These are phyloP conservation scores for Gymnosoma rotundatum DNA, from an alignment of 2,888 invertebrate species.

Conservation along the genomic window DNA sequence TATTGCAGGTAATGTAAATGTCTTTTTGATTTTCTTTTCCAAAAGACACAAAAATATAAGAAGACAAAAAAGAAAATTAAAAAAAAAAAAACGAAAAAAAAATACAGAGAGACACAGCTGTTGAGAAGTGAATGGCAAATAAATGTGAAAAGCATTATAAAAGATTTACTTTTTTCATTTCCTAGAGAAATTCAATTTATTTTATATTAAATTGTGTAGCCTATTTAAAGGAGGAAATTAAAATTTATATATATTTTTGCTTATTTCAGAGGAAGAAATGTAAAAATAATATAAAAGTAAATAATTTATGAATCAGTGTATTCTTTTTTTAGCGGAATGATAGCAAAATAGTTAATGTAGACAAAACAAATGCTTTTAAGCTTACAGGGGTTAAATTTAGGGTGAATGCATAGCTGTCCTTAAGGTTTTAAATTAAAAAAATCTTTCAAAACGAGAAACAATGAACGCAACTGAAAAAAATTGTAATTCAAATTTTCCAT, in stretches of 20 bases:
- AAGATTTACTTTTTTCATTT: slow-evolving; percentile 6
- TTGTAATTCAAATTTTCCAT: too few species aligned
- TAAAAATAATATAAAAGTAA: slow-evolving; percentile 15
- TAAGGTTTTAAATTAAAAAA: too few species aligned
- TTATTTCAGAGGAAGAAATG: slow-evolving; percentile 23
- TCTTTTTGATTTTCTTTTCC: slow-evolving; percentile 1
- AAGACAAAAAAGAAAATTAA: background rate
- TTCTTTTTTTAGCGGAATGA: too few species aligned
- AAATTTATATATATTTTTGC: slow-evolving; percentile 34
- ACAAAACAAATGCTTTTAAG: background rate
- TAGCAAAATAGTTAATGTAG: background rate
- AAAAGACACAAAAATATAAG: background rate
- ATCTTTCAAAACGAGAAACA: too few species aligned
- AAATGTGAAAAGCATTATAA: background rate
- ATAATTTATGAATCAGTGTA: background rate
- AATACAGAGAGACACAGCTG: background rate
- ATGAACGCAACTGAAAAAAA: too few species aligned
- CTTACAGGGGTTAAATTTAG: too few species aligned
- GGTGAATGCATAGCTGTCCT: too few species aligned
- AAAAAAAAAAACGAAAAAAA: background rate
- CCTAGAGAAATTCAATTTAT: slow-evolving; percentile 49
- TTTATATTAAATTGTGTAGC: slow-evolving; percentile 37
- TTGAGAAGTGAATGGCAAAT: background rate
- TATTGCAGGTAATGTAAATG: slow-evolving; percentile 17
- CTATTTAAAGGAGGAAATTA: slow-evolving; percentile 63